Evolutionary conservation across 2,797 vertebrate genomes (phyloP).

Genomic region (Enoplosus armatus): DNA sequence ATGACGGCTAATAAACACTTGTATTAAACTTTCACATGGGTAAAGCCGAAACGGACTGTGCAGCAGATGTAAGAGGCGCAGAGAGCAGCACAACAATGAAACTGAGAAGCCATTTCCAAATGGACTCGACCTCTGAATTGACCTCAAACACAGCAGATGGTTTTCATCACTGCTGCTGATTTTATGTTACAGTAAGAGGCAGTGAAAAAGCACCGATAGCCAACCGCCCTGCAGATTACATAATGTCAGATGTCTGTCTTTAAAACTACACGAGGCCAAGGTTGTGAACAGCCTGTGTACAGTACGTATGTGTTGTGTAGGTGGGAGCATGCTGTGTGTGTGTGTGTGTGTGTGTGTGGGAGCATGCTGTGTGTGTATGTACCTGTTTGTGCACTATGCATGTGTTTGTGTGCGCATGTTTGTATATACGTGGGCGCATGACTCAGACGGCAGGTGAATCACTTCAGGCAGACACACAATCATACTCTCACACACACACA

Average conservation of each 20-base stretch:
- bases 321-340: conserved; percentile 19
- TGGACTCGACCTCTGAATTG: conserved; percentile 10
- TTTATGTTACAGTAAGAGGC: conserved; percentile 8
- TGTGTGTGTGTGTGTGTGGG: conserved; percentile 7
- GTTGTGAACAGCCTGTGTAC: conserved; percentile 4
- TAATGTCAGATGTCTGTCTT: conserved; percentile 1
- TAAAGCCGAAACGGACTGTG: background rate
- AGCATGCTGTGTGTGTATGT: background rate
- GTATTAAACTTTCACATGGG: background rate
- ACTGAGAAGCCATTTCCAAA: background rate
- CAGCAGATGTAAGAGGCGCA: background rate
- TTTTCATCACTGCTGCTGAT: conserved; percentile 46
- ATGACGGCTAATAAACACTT: background rate
- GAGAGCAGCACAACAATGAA: background rate
- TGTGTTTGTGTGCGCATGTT: background rate
- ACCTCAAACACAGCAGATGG: conserved; percentile 38
- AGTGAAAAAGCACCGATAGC: background rate
- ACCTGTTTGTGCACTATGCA: background rate
- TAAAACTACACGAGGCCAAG: background rate
- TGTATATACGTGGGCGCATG: conserved; percentile 51
- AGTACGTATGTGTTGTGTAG: conserved; percentile 13
- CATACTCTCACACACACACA: background rate
- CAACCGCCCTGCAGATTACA: conserved; percentile 34
- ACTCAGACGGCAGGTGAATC: conserved; percentile 75
- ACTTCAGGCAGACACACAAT: conserved; percentile 48